Evolutionary conservation across 1,140 invertebrate species (phyloP).

Genomic region (Samia ricini): DNA sequence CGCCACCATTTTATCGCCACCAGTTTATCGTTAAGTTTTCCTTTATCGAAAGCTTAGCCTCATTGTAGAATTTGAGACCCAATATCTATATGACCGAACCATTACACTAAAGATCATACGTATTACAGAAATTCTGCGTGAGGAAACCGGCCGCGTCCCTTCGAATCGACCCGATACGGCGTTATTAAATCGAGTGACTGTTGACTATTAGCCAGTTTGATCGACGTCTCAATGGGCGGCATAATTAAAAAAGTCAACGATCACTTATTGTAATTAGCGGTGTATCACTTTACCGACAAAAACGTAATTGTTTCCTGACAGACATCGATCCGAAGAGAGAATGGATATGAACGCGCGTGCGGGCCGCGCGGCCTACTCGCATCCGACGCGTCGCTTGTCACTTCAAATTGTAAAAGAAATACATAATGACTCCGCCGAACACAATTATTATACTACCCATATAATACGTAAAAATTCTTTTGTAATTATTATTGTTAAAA

Average conservation of each 20-base stretch:
- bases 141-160: slow-evolving; percentile 37
- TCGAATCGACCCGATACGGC: slow-evolving; percentile 8
- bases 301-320: slow-evolving; percentile 69
- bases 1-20: too few species aligned
- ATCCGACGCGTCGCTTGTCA: slow-evolving; percentile 16
- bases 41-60: too few species aligned
- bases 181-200: slow-evolving; percentile 71
- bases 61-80: too few species aligned
- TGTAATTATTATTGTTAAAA: not conserved
- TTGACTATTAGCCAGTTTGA: slow-evolving; percentile 63
- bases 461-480: not conserved
- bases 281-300: slow-evolving; percentile 63
- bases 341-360: slow-evolving; percentile 38
- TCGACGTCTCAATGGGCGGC: slow-evolving; percentile 64
- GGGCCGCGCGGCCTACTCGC: slow-evolving; percentile 30
- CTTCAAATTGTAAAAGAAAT: slow-evolving; percentile 4
- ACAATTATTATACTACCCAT: slow-evolving; percentile 16
- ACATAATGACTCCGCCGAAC: slow-evolving; percentile 12
- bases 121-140: slow-evolving; percentile 52
- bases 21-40: too few species aligned
- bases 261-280: slow-evolving; percentile 74
- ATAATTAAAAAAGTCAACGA: slow-evolving; percentile 75
- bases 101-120: too few species aligned
- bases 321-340: slow-evolving; percentile 48
- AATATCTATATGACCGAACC: too few species aligned